Percentiles rank a stretch among this genome's conserved stretches.
phyloP scores from a whole-genome alignment of 2,888 invertebrate species.

The Drosophila neonasuta region DNA sequence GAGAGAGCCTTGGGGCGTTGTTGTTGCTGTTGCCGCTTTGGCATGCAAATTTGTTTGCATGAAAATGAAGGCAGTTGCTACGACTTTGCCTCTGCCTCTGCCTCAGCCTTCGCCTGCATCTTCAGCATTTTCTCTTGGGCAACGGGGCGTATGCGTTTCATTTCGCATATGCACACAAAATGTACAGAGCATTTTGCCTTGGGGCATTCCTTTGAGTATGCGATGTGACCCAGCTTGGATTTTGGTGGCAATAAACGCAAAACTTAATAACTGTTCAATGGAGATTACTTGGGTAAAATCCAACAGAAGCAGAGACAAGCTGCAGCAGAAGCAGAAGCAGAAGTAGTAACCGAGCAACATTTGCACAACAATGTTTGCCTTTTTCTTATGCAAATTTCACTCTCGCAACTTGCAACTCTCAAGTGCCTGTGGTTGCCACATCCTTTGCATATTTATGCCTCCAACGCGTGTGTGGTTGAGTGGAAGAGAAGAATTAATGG shows the following conservation, averaged over 20 bases:
- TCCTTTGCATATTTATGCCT: constrained; percentile 37
- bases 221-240: constrained; percentile 23
- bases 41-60: constrained; percentile 75
- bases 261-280: constrained; percentile 73
- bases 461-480: neutral
- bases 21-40: constrained; percentile 62
- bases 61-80: constrained; percentile 64
- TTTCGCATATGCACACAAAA: constrained; percentile 66
- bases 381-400: constrained; percentile 49
- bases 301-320: constrained; percentile 6
- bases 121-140: constrained; percentile 20
- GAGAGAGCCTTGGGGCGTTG: constrained; percentile 34
- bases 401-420: constrained; percentile 26
- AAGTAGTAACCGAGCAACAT: constrained; percentile 14
- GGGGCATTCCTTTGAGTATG: constrained; percentile 14
- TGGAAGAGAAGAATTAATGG: neutral
- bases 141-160: constrained; percentile 60
- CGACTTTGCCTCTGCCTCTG: constrained; percentile 6
- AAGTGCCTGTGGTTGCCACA: constrained; percentile 49
- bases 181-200: constrained; percentile 28
- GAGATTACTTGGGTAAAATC: constrained; percentile 59
- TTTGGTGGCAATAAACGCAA: constrained; percentile 52
- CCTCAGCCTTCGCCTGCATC: neutral
- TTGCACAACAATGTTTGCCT: constrained; percentile 51
- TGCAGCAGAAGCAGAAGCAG: constrained; percentile 6